phyloP scores from a whole-genome alignment of 1,140 invertebrate genomes.

The Rhizoglyphus robini region DNA sequence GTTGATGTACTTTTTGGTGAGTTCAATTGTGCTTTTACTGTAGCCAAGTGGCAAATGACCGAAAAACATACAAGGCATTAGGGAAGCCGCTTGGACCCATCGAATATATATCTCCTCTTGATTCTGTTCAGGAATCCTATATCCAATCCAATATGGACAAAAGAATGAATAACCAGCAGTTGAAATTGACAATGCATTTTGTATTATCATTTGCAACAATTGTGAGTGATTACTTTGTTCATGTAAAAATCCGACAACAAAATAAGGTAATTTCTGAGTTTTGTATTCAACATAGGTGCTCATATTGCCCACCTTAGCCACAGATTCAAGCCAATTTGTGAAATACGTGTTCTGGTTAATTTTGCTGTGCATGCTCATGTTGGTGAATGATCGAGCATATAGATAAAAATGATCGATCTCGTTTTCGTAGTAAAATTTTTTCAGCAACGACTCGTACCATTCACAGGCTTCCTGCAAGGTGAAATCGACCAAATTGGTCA shows the following conservation, averaged over 20 bases:
- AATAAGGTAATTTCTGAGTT: constrained; percentile 58
- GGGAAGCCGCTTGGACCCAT: constrained; percentile 71
- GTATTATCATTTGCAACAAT: constrained; percentile 59
- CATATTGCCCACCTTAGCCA: constrained; percentile 48
- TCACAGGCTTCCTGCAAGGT: constrained; percentile 53
- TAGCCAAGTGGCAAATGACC: constrained; percentile 73
- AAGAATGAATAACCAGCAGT: constrained; percentile 71
- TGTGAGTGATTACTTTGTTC: constrained; percentile 63
- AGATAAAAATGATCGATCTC: constrained; percentile 49
- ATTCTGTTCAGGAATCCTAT: no score
- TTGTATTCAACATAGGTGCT: constrained; percentile 53
- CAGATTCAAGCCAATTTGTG: constrained; percentile 47
- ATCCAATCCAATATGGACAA: constrained; percentile 48
- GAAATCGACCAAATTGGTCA: constrained; percentile 47
- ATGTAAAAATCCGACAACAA: constrained; percentile 77
- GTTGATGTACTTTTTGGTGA: constrained; percentile 38
- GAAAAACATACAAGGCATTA: constrained; percentile 74
- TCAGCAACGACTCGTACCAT: constrained; percentile 56
- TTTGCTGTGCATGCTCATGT: no score
- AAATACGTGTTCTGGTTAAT: no score
- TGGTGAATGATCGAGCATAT: no score
- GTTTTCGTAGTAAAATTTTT: constrained; percentile 42
- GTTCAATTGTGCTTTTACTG: neutral
- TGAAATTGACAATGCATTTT: constrained; percentile 49
- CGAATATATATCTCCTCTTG: constrained; percentile 71